phyloP scores from a whole-genome alignment of 2,888 invertebrate species.

The Julus scandinavius region DNA sequence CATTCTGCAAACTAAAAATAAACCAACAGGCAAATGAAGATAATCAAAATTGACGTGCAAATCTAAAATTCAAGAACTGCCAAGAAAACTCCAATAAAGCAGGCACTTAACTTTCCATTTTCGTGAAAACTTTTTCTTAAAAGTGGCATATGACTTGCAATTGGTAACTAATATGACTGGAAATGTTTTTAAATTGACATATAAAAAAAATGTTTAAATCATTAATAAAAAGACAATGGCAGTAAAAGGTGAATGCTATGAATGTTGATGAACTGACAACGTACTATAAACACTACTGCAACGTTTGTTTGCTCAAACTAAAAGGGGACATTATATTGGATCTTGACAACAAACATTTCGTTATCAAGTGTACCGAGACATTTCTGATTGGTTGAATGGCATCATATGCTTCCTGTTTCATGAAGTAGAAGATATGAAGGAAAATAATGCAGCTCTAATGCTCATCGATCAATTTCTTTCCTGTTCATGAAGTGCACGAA shows the following conservation, averaged over 20 bases:
- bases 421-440: conserved; percentile 1
- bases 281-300: not conserved
- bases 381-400: conserved; percentile 4
- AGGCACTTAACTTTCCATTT: not conserved
- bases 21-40: not conserved
- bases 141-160: not conserved
- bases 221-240: not conserved
- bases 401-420: not conserved
- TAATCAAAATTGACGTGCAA: conserved; percentile 6
- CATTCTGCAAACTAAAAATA: not conserved
- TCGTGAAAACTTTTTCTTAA: not conserved
- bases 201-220: not conserved
- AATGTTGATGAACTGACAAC: not conserved
- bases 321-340: not conserved
- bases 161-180: not conserved
- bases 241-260: not conserved
- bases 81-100: not conserved
- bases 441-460: conserved; percentile 39
- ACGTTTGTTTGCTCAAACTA: not conserved
- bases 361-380: not conserved
- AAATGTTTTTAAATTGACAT: not conserved
- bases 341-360: conserved; percentile 6
- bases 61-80: not conserved
- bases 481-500: conserved; percentile 23
- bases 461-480: conserved; percentile 27